Percentiles rank a stretch among this genome's conserved stretches.
Evolutionary conservation across 2,888 invertebrate genomes (phyloP).

Genomic region (Onthophagus sagittarius): DNA sequence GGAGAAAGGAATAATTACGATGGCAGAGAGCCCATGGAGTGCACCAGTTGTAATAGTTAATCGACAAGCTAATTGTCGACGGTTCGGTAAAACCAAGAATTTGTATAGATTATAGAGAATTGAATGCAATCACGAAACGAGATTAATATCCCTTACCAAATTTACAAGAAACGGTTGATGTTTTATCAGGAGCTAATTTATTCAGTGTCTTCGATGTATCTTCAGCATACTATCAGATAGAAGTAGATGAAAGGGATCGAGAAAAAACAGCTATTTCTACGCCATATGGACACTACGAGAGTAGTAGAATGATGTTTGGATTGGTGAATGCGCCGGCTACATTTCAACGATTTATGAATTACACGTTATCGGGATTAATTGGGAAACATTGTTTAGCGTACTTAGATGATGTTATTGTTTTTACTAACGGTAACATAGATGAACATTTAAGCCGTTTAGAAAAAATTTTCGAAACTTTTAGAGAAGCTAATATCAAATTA

Average conservation of each 20-base stretch:
- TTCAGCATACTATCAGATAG: background rate
- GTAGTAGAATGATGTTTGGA: constrained; percentile 5
- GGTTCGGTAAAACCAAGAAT: constrained; percentile 1
- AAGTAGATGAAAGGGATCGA: background rate
- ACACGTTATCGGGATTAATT: constrained; percentile 2
- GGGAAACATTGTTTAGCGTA: constrained; percentile 15
- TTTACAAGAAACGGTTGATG: constrained; percentile 13
- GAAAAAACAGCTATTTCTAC: constrained; percentile 13
- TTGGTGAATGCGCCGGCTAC: constrained; percentile 14
- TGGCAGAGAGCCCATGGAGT: constrained; percentile 1
- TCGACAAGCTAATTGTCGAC: too few species aligned
- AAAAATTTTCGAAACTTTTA: background rate
- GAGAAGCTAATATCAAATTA: constrained; percentile 18
- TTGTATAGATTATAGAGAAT: constrained; percentile 17
- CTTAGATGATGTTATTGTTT: constrained; percentile 10
- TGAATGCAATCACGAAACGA: background rate
- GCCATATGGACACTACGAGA: constrained; percentile 6
- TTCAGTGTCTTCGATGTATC: constrained; percentile 15
- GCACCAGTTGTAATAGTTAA: background rate
- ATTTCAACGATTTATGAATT: constrained; percentile 16
- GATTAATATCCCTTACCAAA: constrained; percentile 11
- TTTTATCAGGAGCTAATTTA: background rate
- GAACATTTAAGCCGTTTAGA: background rate
- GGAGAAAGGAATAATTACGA: background rate
- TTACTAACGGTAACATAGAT: background rate